Conservation (phyloP, 2,113 vertebrate species). For the Pardalotus punctatus region DNA sequence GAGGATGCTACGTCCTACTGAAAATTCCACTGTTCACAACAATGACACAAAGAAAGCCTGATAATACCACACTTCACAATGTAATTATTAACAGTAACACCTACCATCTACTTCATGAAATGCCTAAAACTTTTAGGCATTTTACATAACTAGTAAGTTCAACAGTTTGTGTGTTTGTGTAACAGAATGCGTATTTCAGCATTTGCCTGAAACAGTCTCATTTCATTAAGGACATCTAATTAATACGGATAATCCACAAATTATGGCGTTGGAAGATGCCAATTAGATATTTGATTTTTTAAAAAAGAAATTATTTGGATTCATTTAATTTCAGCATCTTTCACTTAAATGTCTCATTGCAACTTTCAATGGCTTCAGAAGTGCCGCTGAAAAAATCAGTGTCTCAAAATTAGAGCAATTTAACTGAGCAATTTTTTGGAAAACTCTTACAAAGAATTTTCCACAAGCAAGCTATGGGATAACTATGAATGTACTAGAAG, state of each 20-base stretch:
- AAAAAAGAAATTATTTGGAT: not conserved
- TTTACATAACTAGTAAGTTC: not conserved
- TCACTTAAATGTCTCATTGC: not conserved
- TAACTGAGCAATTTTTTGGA: not conserved
- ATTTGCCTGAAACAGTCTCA: not conserved
- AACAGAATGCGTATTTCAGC: not conserved
- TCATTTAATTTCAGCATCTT: not conserved
- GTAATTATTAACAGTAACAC: not conserved
- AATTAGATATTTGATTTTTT: not conserved
- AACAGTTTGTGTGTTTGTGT: not conserved
- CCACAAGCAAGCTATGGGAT: not conserved
- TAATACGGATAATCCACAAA: not conserved
- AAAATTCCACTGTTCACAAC: conserved; percentile 21
- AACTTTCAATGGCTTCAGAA: not conserved
- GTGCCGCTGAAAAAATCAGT: not conserved
- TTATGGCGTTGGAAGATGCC: not conserved
- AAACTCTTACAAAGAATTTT: conserved; percentile 7
- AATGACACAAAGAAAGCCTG: not conserved
- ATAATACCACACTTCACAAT: not conserved
- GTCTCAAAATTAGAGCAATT: not conserved
- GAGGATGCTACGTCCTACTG: not conserved
- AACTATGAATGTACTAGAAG: not conserved
- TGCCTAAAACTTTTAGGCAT: not conserved
- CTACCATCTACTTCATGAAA: not conserved
- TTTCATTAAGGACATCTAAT: not conserved